Conservation (phyloP, 2,888 invertebrate genomes). For the Ypsolopha scabrella region DNA sequence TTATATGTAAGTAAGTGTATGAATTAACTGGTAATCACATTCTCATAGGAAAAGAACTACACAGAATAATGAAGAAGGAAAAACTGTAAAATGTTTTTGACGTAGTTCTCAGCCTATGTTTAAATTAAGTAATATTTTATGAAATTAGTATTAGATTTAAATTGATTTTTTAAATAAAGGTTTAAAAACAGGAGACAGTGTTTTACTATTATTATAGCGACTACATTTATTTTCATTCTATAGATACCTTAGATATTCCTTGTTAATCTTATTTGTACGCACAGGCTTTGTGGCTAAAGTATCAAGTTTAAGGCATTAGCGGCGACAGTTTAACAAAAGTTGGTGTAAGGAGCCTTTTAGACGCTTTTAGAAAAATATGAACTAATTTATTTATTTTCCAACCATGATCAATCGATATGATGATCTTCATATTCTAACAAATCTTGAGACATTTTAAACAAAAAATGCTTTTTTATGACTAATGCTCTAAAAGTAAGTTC, state of each 20-base stretch:
- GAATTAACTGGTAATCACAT: constrained; percentile 1
- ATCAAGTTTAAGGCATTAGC: constrained; percentile 18
- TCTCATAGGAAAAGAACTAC: constrained; percentile 7
- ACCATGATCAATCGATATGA: too few relatives aligned
- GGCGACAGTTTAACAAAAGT: constrained; percentile 5
- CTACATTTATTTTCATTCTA: too few relatives aligned
- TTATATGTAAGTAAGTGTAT: constrained; percentile 22
- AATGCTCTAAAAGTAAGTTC: too few relatives aligned
- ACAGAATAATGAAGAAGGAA: too few relatives aligned
- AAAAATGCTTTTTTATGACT: too few relatives aligned
- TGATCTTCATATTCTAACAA: too few relatives aligned
- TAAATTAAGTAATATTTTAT: not conserved
- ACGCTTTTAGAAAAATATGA: too few relatives aligned
- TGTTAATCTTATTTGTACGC: not conserved
- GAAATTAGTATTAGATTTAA: constrained; percentile 3
- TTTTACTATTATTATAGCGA: not conserved
- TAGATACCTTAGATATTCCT: too few relatives aligned
- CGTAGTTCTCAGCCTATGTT: not conserved
- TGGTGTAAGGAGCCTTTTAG: not conserved
- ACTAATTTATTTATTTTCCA: too few relatives aligned
- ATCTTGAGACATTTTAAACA: too few relatives aligned
- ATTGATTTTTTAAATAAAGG: constrained; percentile 20
- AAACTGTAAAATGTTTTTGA: constrained; percentile 5
- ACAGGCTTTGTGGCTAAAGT: constrained; percentile 20
- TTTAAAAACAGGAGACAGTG: constrained; percentile 3